Evolutionary conservation across 2,113 vertebrate species (phyloP), one percentile per base, ranked within the genome.

Genomic region (Nothocercus julius): DNA sequence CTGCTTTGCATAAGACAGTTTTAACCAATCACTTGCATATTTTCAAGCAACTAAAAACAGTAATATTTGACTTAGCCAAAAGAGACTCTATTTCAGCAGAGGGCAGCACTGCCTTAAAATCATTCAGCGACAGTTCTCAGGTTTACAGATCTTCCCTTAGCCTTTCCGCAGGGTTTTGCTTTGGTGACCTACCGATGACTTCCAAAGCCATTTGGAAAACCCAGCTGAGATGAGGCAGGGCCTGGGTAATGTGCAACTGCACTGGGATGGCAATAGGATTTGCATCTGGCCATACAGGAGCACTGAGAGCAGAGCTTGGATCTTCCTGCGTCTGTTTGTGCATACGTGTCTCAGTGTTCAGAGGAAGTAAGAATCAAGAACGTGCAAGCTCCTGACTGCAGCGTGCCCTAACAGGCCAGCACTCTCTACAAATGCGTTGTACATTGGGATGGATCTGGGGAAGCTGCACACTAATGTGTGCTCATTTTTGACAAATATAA

Each of bases 81-180:
- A 64, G 21, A 83, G 8, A 58, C 59, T 58, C 90, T 21, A 42
- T 70, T 86, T 90, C 4, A 22, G 63, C 61, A 91, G 73, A 89
- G 53, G 42, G 72, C 69, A 89, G 47, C 70, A 54, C 45, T 63
- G 42, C 15, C 38, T 76, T 42, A 63, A 61, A 89, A 62, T 68
- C 24, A 77, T 64, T 28, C 2, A 4, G 36, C 24, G 16, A 49
- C 27, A 36, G 13, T 13, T 61, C 34, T 70, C 18, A 21, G 54
- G 36, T 7, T 56, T 77, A 24, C 12, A 67, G 42, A 54, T 56
- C 22, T 72, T 32, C 22, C 34, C 42, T 66, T 18, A 19, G 44
- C 30, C 11, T 30, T 85, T n/a, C 36, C 21, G 28, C 1, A 17
- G 62, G 5, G 27, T 7, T 69, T 36, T 47, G 38, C 34, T 64